Evolutionary conservation across 1,140 invertebrate species (phyloP).

Genomic region (Papilio polytes): DNA sequence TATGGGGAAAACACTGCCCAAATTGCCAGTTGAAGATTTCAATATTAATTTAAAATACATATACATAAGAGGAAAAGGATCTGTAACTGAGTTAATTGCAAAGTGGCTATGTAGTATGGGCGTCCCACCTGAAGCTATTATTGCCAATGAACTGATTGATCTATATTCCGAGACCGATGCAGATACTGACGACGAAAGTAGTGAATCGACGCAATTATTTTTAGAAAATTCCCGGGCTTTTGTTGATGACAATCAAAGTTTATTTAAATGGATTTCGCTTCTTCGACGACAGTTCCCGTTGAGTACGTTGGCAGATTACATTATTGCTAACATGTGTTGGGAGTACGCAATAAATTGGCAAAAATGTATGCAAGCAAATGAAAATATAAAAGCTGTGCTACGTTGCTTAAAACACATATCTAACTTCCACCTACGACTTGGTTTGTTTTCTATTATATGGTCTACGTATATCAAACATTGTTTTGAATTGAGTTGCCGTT

Average conservation of each 20-base stretch:
- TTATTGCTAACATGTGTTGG: constrained; percentile 95
- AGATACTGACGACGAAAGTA: constrained; percentile 52
- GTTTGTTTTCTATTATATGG: constrained; percentile 94
- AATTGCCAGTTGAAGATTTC: constrained; percentile 85
- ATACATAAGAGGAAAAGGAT: constrained; percentile 92
- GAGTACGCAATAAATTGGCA: constrained; percentile 95
- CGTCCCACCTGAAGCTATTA: constrained; percentile 85
- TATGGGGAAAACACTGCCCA: constrained; percentile 75
- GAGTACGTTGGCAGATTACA: constrained; percentile 90
- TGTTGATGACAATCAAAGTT: constrained; percentile 70
- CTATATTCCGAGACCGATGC: constrained; percentile 43
- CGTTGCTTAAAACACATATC: constrained; percentile 86
- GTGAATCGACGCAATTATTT: constrained; percentile 59
- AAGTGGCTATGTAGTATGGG: constrained; percentile 91
- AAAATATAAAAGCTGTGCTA: constrained; percentile 86
- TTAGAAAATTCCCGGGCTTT: constrained; percentile 65
- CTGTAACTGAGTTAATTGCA: constrained; percentile 92
- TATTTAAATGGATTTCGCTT: constrained; percentile 85
- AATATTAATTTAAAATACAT: constrained; percentile 90
- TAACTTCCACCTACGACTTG: constrained; percentile 87
- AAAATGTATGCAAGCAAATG: constrained; percentile 89
- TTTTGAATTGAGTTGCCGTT: constrained; percentile 89
- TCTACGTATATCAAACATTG: constrained; percentile 91
- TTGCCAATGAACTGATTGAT: constrained; percentile 71
- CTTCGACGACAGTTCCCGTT: constrained; percentile 92